Evolutionary conservation across 2,797 vertebrate genomes (phyloP), one percentile per base, ranked within the genome.

Genomic region (Scolopax rusticola): DNA sequence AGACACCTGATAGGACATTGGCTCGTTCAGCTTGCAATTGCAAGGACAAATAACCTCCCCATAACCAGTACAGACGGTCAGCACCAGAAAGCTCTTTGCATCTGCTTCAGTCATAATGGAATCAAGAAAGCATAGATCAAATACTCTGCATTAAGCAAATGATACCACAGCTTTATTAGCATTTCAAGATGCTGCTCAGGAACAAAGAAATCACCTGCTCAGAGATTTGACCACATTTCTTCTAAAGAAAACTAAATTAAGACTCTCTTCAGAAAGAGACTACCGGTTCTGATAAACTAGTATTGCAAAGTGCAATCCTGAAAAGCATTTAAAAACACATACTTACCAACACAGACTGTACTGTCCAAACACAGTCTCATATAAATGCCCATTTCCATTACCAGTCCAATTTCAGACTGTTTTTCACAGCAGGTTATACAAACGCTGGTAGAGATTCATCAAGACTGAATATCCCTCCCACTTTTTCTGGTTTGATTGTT

Each of bases 111-210:
- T 80, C 86, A 79, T 90, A 93, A 95, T 28, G 60, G 91, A 89
- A 93, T 91, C 94, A 94, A 79, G 83, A 90, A 93, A 81, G 89
- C 85, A 93, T 3, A 81, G 94, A 94, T 88, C 95, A 91, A 96
- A 95, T 38, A 69, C 90, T 84, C 45, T 1, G 17, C 71, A 85
- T 87, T 94, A 95, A 68, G 86, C 4, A 30, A 94, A 80, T 5
- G 74, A 84, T 32, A 79, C 40, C 82, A 79, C 8, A 65, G 92
- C 83, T 96, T 96, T 95, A 97, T 95, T 86, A 95, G 91, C 88
- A 89, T 68, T 80, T 95, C 88, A 94, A 80, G 90, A 96, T 96
- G 94, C 96, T 89, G 78, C 96, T 95, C 93, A 96, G 95, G 95
- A 95, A 95, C 90, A 96, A 93, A 96, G 95, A 90, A 93, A 94